Conservation (phyloP, 2,797 vertebrate genomes). For the Margarornis squamiger region DNA sequence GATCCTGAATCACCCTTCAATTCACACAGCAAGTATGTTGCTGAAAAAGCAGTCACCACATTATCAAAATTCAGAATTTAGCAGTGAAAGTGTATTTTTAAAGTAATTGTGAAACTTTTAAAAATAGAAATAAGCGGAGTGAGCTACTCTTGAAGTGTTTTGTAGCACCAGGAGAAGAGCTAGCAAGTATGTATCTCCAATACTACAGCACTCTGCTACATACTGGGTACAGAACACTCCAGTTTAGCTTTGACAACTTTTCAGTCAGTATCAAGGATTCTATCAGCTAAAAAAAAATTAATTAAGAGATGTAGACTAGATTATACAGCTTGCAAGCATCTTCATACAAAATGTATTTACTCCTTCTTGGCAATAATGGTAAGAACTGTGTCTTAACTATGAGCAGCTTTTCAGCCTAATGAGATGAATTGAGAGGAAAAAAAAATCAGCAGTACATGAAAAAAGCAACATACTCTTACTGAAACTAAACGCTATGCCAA, state of each 20-base stretch:
- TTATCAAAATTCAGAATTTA: background rate
- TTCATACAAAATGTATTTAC: background rate
- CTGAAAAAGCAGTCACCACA: background rate
- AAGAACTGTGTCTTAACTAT: background rate
- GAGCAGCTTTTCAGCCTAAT: background rate
- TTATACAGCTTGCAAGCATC: background rate
- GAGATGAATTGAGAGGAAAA: fast-evolving
- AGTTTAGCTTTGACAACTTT: background rate
- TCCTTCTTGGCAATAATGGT: background rate
- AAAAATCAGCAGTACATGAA: background rate
- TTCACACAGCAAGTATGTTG: background rate
- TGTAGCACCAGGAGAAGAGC: background rate
- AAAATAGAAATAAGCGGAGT: background rate
- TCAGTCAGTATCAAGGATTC: background rate
- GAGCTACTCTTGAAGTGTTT: background rate
- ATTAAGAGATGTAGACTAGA: background rate
- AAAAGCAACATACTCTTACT: background rate
- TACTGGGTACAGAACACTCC: background rate
- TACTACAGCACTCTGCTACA: background rate
- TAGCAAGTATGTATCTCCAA: background rate
- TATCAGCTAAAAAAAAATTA: background rate
- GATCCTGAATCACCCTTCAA: background rate
- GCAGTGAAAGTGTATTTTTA: background rate
- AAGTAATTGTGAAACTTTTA: background rate
- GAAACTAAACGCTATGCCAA: background rate